Conservation (phyloP, 2,113 vertebrate genomes). For the Nibea albiflora region DNA sequence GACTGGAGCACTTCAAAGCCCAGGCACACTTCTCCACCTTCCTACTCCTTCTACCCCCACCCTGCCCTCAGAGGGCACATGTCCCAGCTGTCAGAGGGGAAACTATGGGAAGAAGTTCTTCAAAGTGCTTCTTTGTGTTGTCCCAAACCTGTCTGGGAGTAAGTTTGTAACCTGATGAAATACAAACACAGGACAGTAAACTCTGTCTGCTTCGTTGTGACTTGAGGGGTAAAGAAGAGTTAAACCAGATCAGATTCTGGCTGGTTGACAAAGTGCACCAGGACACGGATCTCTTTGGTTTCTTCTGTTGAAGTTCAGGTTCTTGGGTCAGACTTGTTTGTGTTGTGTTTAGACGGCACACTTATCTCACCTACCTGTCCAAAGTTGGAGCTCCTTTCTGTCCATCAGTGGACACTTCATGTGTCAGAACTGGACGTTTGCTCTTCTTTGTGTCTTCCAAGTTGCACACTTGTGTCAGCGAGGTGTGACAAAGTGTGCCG, state of each 20-base stretch:
- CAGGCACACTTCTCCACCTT: constrained; percentile 46
- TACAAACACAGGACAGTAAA: no score
- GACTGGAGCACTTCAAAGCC: constrained; percentile 45
- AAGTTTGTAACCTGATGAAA: no score
- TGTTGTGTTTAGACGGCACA: background rate
- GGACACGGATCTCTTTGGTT: background rate
- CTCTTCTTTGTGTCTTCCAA: background rate
- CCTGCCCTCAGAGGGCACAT: background rate
- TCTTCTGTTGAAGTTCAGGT: background rate
- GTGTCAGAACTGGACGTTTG: background rate
- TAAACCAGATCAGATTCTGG: no score
- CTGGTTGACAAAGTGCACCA: no score
- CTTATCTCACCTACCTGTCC: background rate
- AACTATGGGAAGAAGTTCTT: constrained; percentile 1
- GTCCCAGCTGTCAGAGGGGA: constrained; percentile 10
- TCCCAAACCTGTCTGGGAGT: no score
- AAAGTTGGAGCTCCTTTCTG: background rate
- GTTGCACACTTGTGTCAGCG: background rate
- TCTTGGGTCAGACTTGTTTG: background rate
- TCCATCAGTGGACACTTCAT: background rate
- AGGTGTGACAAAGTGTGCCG: background rate
- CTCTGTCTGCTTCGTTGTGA: no score
- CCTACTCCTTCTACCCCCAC: background rate
- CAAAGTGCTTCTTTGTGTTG: background rate
- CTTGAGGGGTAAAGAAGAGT: no score